Base-by-base conservation (phyloP, 2,797 vertebrate genomes). In the Poliocrania exsul region DNA sequence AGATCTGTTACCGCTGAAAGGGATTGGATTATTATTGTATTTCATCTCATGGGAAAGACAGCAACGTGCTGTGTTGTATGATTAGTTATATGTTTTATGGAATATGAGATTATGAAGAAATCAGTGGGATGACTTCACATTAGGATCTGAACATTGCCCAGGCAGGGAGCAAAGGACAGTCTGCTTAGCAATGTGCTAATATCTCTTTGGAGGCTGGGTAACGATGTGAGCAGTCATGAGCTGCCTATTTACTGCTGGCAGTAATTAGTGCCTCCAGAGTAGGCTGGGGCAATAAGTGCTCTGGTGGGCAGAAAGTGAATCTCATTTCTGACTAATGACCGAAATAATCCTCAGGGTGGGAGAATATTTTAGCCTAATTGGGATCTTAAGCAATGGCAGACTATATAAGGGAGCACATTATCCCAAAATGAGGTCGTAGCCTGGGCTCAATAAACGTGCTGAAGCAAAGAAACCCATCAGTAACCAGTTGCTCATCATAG, bases 251-350 rank as follows among this genome's bases (percentile, higher is more conserved):
- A 35, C 50, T 92, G 46, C 83, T 53, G 90, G 73, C 73, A 47
- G 5, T 90, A 94, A 96, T 95, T 95, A 87, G 91, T 29, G 50
- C 70, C 85, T 86, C 46, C 69, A 51, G 91, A 95, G 80, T 70
- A 86, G 61, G 38, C 82, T 71, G 58, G 88, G 84, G 40, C 74
- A 85, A 1, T 66, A n/a, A 81, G 62, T 50, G 81, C 60, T 79
- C 92, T 93, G 86, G 33, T 77, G 81, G 81, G 90, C 84, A 79
- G 87, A 90, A 90, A 88, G 73, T 40, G 65, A 81, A 88, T 95
- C 91, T 94, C 31, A 61, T 95, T 93, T 93, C 90, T 95, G 65
- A 28, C 75, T 95, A 96, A 96, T 88, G 80, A 88, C 70, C 10
- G 6, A 93, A 73, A 62, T 91, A 93, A 86, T 96, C 80, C 62